Base-by-base conservation (phyloP, 1,140 invertebrate species). In the Pachypeltis micranthus region DNA sequence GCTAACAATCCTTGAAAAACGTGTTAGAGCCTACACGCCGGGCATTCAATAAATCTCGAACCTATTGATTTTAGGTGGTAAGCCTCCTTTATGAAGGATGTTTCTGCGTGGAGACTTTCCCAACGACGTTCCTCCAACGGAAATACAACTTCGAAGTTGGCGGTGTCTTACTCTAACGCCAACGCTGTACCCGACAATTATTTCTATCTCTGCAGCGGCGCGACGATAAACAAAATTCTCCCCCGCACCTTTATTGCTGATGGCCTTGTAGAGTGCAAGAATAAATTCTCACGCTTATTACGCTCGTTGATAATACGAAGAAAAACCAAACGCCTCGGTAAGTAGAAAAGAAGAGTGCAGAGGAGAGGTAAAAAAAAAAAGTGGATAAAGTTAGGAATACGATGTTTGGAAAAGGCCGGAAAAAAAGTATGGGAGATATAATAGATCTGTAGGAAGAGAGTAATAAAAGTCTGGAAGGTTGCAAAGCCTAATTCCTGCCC, bases 381-480 rank as follows among this genome's bases (percentile, higher is more conserved):
- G 31, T 2, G 57, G 57, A 27, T 29, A 31, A 31, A 59, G 26
- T 27, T 27, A n/a, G 57, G 29, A 59, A 34, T 29, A 59, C 27
- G 29, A 51, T 21, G 47, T 21, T 16, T 16, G 3, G 21, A 51
- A 51, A 51, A 51, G 23, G 19, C n/a, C 12, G 7, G 47, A 51
- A 51, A 51, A 10, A 51, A 4, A 4, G 12, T 51, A 21, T 21
- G 47, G 47, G 47, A 21, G 19, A 51, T 51, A 31, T 29, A 29
- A 59, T 59, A 59, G 57, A 59, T 59, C 57, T 59, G 57, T 59
- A 59, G 57, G n/a, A n/a, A 59, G 57, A 25, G n/a, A 31, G 57
- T 59, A 59, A 59, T 59, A 59, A 59, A 59, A 26, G 60, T 61
- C 34, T 25, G 60, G 60, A 39, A n/a, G 44, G 39, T 28, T 1